A percentile compares a stretch with the other conserved stretches of the same genome.
Evolutionary conservation across 2,113 vertebrate genomes (phyloP).

Genomic region (Sturnus vulgaris): DNA sequence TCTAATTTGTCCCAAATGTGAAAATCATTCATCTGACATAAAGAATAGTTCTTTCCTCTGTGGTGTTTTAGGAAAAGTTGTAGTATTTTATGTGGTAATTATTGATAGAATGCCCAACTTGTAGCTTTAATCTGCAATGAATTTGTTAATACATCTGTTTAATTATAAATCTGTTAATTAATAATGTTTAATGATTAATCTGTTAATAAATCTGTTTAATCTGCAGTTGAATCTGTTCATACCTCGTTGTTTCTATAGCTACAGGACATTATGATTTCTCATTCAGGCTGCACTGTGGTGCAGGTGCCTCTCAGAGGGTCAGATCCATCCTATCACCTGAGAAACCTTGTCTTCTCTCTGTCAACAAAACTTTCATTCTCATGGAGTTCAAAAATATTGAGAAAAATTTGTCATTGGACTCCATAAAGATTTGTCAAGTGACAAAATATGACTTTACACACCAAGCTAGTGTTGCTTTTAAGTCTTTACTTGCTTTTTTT

Average conservation of each 20-base stretch:
- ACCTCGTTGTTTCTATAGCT: not conserved
- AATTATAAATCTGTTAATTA: no score
- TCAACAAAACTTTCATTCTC: not conserved
- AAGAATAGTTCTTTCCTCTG: not conserved
- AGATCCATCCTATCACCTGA: not conserved
- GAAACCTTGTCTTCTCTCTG: not conserved
- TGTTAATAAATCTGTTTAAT: no score
- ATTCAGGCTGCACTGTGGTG: not conserved
- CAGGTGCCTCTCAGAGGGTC: not conserved
- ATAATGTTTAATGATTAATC: no score
- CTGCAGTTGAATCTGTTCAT: not conserved
- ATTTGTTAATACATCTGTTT: no score
- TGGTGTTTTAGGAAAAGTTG: not conserved
- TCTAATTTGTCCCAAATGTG: not conserved
- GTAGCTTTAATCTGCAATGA: not conserved
- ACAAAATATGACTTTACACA: rapidly evolving
- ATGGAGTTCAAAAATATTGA: not conserved
- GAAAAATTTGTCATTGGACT: not conserved
- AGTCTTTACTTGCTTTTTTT: not conserved
- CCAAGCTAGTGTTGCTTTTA: not conserved
- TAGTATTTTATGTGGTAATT: not conserved
- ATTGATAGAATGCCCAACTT: not conserved
- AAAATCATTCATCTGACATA: not conserved
- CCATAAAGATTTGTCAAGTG: not conserved
- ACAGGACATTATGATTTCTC: not conserved